phyloP scores from a whole-genome alignment of 1,140 invertebrate genomes.

The Drosophila kikkawai region DNA sequence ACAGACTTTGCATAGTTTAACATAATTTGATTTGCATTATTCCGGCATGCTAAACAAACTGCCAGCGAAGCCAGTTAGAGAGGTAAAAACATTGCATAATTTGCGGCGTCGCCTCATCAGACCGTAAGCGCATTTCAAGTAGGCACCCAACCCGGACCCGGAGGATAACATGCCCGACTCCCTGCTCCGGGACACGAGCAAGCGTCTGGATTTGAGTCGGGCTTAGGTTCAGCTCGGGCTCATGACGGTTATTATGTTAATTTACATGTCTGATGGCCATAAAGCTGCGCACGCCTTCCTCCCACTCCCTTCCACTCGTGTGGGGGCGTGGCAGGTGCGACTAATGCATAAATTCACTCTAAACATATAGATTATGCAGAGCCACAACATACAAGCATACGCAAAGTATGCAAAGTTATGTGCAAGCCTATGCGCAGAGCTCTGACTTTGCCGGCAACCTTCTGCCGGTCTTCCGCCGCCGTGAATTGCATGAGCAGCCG shows the following conservation, averaged over 20 bases:
- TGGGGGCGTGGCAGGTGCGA: slow-evolving; percentile 53
- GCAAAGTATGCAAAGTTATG: slow-evolving; percentile 54
- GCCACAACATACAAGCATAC: background rate
- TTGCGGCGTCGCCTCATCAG: slow-evolving; percentile 44
- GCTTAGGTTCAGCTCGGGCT: slow-evolving; percentile 41
- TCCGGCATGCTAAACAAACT: slow-evolving; percentile 34
- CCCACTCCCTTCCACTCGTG: background rate
- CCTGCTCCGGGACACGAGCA: slow-evolving; percentile 42
- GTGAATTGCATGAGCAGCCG: slow-evolving; percentile 64
- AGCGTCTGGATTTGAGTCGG: slow-evolving; percentile 37
- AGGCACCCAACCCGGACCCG: slow-evolving; percentile 13
- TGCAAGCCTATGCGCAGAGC: slow-evolving; percentile 48
- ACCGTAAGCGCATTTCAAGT: slow-evolving; percentile 64
- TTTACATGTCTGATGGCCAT: slow-evolving; percentile 72
- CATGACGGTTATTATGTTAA: slow-evolving; percentile 72
- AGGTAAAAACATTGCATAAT: slow-evolving; percentile 66
- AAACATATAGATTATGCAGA: slow-evolving; percentile 34
- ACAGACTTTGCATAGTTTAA: slow-evolving; percentile 49
- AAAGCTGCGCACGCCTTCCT: slow-evolving; percentile 30
- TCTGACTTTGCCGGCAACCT: slow-evolving; percentile 24
- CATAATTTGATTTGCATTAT: slow-evolving; percentile 53
- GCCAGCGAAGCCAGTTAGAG: slow-evolving; percentile 8
- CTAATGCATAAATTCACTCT: slow-evolving; percentile 75
- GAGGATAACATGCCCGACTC: slow-evolving; percentile 32
- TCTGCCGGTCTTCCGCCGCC: slow-evolving; percentile 1